Evolutionary conservation across 2,113 vertebrate genomes (phyloP).

Genomic region (Phaethornis superciliosus): DNA sequence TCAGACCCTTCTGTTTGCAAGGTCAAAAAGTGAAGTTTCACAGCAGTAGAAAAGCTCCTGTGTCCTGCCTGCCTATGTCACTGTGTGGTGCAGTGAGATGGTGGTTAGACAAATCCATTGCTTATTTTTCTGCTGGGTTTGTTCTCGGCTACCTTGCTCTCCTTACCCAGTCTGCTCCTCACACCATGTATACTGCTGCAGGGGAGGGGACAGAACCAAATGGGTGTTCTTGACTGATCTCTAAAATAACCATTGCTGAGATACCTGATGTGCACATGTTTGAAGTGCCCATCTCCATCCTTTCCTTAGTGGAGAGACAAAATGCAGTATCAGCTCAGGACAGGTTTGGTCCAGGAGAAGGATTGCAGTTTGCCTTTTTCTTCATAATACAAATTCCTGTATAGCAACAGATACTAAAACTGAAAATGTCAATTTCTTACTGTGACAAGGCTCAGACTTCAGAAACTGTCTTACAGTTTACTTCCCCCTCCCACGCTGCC

Average conservation of each 20-base stretch:
- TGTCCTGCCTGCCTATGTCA: not conserved
- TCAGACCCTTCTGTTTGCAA: not conserved
- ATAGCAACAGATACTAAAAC: not conserved
- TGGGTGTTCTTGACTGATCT: not conserved
- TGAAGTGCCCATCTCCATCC: not conserved
- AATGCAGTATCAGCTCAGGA: not conserved
- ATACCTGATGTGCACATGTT: not conserved
- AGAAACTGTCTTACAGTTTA: not conserved
- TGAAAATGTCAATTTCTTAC: not conserved
- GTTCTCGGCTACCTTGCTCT: not conserved
- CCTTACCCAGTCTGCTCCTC: not conserved
- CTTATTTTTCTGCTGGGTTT: not conserved
- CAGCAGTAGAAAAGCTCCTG: not conserved
- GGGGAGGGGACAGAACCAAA: not conserved
- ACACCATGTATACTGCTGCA: not conserved
- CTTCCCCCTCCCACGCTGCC: rapidly evolving
- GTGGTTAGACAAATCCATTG: not conserved
- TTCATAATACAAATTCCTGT: not conserved
- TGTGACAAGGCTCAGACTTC: not conserved
- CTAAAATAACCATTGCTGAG: not conserved
- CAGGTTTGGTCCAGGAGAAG: not conserved
- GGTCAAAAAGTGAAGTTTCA: not conserved
- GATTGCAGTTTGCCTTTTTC: not conserved
- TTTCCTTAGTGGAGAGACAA: not conserved
- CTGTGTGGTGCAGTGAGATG: not conserved